phyloP scores from a whole-genome alignment of 2,888 invertebrate species.

The Tethea ocularis region DNA sequence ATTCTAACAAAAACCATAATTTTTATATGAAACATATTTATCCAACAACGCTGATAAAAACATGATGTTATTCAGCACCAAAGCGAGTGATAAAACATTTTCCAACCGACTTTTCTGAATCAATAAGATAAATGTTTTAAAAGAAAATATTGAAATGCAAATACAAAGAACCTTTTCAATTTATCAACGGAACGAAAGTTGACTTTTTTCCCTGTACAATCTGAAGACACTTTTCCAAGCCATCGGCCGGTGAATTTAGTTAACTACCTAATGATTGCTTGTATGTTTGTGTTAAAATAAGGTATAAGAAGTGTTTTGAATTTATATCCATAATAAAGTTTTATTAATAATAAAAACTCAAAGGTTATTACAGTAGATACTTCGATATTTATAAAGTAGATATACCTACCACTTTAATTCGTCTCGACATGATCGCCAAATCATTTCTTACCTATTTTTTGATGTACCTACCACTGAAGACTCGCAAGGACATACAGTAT shows the following conservation, averaged over 20 bases:
- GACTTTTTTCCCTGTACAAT: not conserved
- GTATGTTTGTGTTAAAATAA: too few species aligned
- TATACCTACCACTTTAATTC: too few species aligned
- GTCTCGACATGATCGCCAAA: too few species aligned
- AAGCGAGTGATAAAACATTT: not conserved
- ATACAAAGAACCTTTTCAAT: conserved; percentile 35
- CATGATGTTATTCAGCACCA: not conserved
- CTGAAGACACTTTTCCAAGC: not conserved
- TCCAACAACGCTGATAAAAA: not conserved
- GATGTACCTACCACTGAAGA: too few species aligned
- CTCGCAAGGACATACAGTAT: too few species aligned
- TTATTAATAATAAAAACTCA: too few species aligned
- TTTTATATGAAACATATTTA: not conserved
- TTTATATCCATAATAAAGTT: too few species aligned
- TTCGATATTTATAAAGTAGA: too few species aligned
- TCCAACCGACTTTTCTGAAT: not conserved
- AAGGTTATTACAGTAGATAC: too few species aligned
- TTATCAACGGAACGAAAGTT: conserved; percentile 21
- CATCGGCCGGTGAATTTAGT: not conserved
- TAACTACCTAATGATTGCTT: not conserved
- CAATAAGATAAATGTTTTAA: conserved; percentile 20
- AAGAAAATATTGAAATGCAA: conserved; percentile 30
- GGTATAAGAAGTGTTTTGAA: too few species aligned
- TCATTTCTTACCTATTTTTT: too few species aligned
- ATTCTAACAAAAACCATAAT: too few species aligned